phyloP scores from a whole-genome alignment of 2,113 vertebrate species.

The Odocoileus hemionus region DNA sequence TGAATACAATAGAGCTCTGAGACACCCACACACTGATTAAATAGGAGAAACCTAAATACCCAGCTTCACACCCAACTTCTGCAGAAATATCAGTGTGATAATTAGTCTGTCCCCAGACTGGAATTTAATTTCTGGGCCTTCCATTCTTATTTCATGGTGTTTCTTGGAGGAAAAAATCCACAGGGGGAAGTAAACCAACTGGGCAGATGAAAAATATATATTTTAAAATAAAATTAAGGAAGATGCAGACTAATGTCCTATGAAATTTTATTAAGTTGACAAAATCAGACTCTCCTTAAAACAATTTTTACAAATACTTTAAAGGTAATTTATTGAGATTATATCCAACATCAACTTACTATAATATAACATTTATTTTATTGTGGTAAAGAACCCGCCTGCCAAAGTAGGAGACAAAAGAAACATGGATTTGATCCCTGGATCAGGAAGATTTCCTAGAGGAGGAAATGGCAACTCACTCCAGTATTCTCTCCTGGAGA shows the following conservation, averaged over 20 bases:
- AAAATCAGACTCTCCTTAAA: background rate
- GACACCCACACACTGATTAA: conserved; percentile 24
- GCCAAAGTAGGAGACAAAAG: background rate
- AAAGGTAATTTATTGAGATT: background rate
- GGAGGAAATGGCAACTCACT: background rate
- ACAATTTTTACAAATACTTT: background rate
- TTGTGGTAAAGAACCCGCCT: background rate
- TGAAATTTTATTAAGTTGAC: background rate
- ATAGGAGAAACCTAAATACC: conserved; percentile 17
- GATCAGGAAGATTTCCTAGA: background rate
- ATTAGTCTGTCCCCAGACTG: background rate
- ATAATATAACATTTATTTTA: background rate
- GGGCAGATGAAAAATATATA: background rate
- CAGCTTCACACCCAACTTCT: background rate
- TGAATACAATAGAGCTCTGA: background rate
- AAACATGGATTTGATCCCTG: background rate
- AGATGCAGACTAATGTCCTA: background rate
- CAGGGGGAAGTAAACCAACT: background rate
- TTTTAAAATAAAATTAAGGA: background rate
- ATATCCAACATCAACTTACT: background rate
- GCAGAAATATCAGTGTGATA: background rate
- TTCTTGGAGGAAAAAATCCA: background rate
- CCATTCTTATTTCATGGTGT: background rate
- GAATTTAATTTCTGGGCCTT: conserved; percentile 3
- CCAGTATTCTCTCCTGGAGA: background rate